Percentiles rank a stretch among this genome's conserved stretches.
Evolutionary conservation across 2,113 vertebrate genomes (phyloP).

Genomic region (Podarcis muralis): DNA sequence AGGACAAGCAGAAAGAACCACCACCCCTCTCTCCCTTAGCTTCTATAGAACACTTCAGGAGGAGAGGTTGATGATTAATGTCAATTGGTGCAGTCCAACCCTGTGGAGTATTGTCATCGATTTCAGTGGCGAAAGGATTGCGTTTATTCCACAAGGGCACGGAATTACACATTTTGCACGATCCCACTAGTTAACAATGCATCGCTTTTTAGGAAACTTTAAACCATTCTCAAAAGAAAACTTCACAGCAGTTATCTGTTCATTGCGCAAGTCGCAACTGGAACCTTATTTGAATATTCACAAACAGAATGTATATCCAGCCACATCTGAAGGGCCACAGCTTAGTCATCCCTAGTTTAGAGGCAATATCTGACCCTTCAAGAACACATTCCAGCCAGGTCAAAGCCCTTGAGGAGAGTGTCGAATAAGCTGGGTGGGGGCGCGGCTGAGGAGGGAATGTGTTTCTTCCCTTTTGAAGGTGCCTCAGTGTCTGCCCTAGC

Average conservation of each 20-base stretch:
- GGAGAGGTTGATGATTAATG: slow-evolving; percentile 34
- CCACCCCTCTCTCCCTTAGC: slow-evolving; percentile 14
- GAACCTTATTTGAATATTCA: background rate
- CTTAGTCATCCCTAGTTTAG: background rate
- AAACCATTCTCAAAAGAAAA: slow-evolving; percentile 13
- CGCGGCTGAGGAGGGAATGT: too few relatives aligned
- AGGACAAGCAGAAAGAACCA: slow-evolving; percentile 25
- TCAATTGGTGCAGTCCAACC: background rate
- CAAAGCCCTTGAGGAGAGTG: background rate
- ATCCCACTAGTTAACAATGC: slow-evolving; percentile 13
- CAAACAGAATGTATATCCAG: background rate
- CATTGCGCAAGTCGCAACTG: background rate
- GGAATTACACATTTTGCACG: background rate
- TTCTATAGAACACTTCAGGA: slow-evolving; percentile 11
- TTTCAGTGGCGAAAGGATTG: background rate
- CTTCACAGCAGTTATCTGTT: slow-evolving; percentile 2
- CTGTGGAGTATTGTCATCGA: background rate
- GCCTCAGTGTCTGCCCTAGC: background rate
- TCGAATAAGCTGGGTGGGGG: background rate
- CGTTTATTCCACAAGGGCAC: background rate
- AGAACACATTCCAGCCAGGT: background rate
- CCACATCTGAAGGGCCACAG: background rate
- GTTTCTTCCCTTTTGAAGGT: background rate
- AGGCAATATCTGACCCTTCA: background rate
- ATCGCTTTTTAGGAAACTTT: slow-evolving; percentile 25